A percentile compares a stretch with the other conserved stretches of the same genome.
Conservation (phyloP, 2,113 vertebrate species). For the Pterocles burchelli region DNA sequence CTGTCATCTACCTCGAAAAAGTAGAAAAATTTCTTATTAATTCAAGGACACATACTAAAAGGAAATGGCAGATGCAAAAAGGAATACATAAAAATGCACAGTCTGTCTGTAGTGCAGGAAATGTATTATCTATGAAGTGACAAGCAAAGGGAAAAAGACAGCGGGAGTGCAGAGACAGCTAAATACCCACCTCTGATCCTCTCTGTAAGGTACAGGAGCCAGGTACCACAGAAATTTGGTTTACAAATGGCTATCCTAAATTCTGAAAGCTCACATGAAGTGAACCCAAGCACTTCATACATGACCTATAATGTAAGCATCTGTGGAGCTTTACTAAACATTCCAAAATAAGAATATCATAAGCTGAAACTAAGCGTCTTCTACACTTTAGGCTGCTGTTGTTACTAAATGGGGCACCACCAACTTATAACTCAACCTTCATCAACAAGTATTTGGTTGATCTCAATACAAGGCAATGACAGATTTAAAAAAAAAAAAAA, state of each 20-base stretch:
- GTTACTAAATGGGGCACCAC: background rate
- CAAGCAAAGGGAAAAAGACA: background rate
- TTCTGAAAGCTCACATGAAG: background rate
- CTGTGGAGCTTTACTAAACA: background rate
- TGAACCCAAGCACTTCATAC: background rate
- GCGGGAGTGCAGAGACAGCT: background rate
- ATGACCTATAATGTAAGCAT: background rate
- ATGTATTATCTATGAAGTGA: background rate
- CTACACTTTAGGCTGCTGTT: background rate
- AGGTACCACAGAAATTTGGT: background rate
- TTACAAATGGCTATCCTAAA: background rate
- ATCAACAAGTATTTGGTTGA: background rate
- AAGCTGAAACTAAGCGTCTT: background rate
- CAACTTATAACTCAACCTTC: background rate
- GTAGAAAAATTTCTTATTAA: background rate
- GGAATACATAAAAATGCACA: background rate
- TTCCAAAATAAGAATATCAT: background rate
- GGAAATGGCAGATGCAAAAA: background rate
- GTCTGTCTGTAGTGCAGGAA: background rate
- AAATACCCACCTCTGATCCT: background rate
- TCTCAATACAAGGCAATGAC: background rate
- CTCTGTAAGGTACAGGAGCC: background rate
- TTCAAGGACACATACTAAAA: background rate
- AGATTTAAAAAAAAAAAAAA: background rate
- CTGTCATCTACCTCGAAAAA: background rate